Conservation (phyloP, 2,888 invertebrate species). For the Prenolepis imparis region DNA sequence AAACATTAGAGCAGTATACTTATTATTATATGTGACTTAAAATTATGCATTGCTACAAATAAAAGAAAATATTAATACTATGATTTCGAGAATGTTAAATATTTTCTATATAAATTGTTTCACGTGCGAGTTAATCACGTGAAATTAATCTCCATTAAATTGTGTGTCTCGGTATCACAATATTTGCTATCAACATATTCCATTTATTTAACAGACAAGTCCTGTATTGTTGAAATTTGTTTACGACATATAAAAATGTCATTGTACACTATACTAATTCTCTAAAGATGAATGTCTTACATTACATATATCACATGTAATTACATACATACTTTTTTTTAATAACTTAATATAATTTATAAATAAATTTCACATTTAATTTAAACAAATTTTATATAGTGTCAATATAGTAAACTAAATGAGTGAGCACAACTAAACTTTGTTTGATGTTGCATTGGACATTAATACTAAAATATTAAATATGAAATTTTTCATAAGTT, state of each 20-base stretch:
- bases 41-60: background rate
- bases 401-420: background rate
- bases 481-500: background rate
- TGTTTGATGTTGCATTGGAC: slow-evolving; percentile 18
- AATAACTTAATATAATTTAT: background rate
- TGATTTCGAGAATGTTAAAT: background rate
- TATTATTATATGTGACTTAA: background rate
- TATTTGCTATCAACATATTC: slow-evolving; percentile 6
- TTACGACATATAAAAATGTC: slow-evolving; percentile 23
- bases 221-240: slow-evolving; percentile 12
- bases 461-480: slow-evolving; percentile 4
- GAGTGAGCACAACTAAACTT: background rate
- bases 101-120: background rate
- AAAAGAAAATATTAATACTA: background rate
- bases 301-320: background rate
- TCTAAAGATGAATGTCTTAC: background rate
- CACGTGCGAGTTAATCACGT: background rate
- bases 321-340: background rate
- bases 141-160: slow-evolving; percentile 43
- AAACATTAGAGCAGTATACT: background rate
- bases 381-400: slow-evolving; percentile 19
- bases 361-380: background rate
- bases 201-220: slow-evolving; percentile 20
- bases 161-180: slow-evolving; percentile 12
- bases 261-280: background rate